A percentile compares a stretch with the other conserved stretches of the same genome.
These are phyloP conservation scores for Dufourea novaeangliae DNA, from an alignment of 1,140 invertebrate species.

Conservation along the genomic window DNA sequence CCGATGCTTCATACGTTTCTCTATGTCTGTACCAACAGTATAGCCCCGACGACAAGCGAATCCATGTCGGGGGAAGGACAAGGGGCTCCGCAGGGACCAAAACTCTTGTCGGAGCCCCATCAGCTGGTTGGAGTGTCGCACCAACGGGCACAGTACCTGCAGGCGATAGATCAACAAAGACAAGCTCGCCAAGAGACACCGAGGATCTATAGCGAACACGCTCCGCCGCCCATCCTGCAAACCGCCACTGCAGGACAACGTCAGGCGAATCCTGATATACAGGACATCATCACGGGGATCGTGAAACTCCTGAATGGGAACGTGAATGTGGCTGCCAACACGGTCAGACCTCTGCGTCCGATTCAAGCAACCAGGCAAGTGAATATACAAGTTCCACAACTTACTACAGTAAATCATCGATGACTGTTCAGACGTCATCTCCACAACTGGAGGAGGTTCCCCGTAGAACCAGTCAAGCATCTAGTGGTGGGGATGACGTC, in stretches of 20 bases:
- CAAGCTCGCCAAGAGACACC: conserved; percentile 73
- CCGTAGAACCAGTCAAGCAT: too few relatives aligned
- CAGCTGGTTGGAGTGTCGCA: conserved; percentile 67
- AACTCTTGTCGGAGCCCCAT: conserved; percentile 86
- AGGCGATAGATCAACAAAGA: conserved; percentile 64
- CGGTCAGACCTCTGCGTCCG: conserved; percentile 82
- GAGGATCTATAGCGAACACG: conserved; percentile 77
- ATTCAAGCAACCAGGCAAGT: conserved; percentile 75
- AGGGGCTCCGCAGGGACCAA: conserved; percentile 86
- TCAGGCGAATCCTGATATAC: conserved; percentile 90
- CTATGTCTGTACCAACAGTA: conserved; percentile 56
- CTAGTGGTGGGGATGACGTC: too few relatives aligned
- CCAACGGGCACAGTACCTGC: conserved; percentile 65
- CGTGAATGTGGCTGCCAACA: conserved; percentile 90
- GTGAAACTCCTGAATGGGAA: conserved; percentile 94
- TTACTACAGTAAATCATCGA: too few relatives aligned
- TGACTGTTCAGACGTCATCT: too few relatives aligned
- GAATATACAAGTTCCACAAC: not conserved
- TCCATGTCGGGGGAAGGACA: conserved; percentile 86
- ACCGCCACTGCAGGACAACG: conserved; percentile 74
- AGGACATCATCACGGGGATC: conserved; percentile 95
- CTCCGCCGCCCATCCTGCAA: conserved; percentile 65
- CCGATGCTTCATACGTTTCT: not conserved
- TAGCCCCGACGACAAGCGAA: conserved; percentile 69
- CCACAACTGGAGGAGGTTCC: too few relatives aligned